Base-by-base conservation (phyloP, 2,113 vertebrate genomes). In the Anser cygnoides region DNA sequence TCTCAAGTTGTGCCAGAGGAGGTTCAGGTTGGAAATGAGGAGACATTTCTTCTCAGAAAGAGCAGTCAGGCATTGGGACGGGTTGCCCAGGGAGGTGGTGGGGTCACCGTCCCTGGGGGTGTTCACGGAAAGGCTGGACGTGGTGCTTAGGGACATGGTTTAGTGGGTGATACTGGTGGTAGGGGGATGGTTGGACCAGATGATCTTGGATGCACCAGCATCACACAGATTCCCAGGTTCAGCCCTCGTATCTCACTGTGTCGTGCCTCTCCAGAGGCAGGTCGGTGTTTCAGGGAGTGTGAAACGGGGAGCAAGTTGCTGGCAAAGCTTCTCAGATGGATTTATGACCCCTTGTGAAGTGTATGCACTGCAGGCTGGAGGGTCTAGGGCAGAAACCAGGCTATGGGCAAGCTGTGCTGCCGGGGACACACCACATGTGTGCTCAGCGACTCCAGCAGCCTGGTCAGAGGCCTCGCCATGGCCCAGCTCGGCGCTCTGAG, bases 371-470 rank as follows among this genome's bases (percentile, higher is more conserved):
- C 61, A 12, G 31, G 43, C 10, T 43, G 71, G 46, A 78, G 52
- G 33, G 41, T 49, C 23, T 74, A 41, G 28, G 10, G 7, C n/a
- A 58, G 87, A 87, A 78, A 63, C 39, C 10, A 66, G 74, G 49
- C 33, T 31, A 18, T 4, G 5, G n/a, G 14, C 26, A 75, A 82
- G 16, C 8, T 15, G 37, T 92, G 63, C 62, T 88, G 16, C 31
- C 29, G 41, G 33, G 44, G 10, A 44, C 2, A 4, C 54, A 54
- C 7, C 50, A 17, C 1, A 0, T 6, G 0, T 44, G 66, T 22
- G 41, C 29, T 63, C 59, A 6, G 8, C 57, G 58, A 37, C 77
- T 74, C 41, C 63, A 92, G 50, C 46, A 87, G 61, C 57, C 58
- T 44, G 25, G 57, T 50, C 66, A 85, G 74, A 90, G 61, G 58